Evolutionary conservation across 2,888 invertebrate species (phyloP).

Genomic region (Pyralis farinalis): DNA sequence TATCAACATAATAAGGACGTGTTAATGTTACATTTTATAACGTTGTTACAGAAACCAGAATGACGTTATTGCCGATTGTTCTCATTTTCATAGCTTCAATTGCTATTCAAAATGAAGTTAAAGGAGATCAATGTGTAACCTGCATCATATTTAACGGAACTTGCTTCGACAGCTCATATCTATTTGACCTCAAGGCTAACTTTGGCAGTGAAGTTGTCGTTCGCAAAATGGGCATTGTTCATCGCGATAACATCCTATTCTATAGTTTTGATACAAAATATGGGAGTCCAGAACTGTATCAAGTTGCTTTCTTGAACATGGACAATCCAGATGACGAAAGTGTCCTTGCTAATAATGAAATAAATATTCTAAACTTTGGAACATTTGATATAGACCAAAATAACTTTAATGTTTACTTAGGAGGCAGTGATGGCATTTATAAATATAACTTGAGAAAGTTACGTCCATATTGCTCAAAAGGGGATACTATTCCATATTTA

Average conservation of each 20-base stretch:
- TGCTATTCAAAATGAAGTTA: constrained; percentile 22
- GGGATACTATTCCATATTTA: constrained; percentile 47
- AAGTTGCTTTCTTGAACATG: constrained; percentile 55
- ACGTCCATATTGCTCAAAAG: constrained; percentile 53
- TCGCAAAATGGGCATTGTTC: constrained; percentile 47
- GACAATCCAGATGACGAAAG: constrained; percentile 33
- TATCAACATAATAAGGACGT: too few relatives aligned
- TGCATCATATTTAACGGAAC: constrained; percentile 45
- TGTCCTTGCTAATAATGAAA: constrained; percentile 34
- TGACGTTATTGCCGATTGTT: constrained; percentile 34
- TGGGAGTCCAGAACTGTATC: constrained; percentile 54
- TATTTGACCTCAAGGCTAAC: constrained; percentile 52
- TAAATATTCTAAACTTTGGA: constrained; percentile 49
- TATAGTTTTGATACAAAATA: constrained; percentile 61
- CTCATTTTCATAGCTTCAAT: constrained; percentile 28
- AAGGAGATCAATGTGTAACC: constrained; percentile 30
- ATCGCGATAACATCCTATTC: constrained; percentile 46
- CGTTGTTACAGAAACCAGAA: constrained; percentile 26
- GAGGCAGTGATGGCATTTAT: constrained; percentile 59
- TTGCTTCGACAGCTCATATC: constrained; percentile 49
- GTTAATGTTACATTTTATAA: too few relatives aligned
- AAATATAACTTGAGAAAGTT: constrained; percentile 40
- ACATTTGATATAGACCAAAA: constrained; percentile 63
- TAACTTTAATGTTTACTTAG: constrained; percentile 52
- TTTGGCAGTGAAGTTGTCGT: constrained; percentile 56